Evolutionary conservation across 1,140 invertebrate species (phyloP).

Genomic region (Drosophila oshimai): DNA sequence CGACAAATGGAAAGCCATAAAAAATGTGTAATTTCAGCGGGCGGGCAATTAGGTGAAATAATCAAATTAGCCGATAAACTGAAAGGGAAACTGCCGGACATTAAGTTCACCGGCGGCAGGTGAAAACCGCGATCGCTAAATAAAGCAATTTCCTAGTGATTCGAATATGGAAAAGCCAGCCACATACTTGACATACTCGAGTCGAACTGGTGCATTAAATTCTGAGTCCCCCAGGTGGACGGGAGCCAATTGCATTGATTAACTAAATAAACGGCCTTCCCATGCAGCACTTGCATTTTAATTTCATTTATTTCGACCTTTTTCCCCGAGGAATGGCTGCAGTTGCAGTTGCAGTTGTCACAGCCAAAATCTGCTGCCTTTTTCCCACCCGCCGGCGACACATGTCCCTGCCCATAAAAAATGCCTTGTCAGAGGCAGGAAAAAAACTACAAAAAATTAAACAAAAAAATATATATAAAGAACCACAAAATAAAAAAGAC

Average conservation of each 20-base stretch:
- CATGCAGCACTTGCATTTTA: constrained; percentile 35
- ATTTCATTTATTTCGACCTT: constrained; percentile 35
- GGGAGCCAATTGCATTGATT: constrained; percentile 67
- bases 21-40: constrained; percentile 48
- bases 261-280: constrained; percentile 72
- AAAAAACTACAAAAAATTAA: constrained; percentile 6
- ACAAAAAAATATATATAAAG: constrained; percentile 11
- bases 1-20: constrained; percentile 35
- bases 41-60: constrained; percentile 59
- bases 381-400: constrained; percentile 34
- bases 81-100: constrained; percentile 23
- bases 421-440: constrained; percentile 25
- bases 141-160: constrained; percentile 68
- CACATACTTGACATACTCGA: constrained; percentile 50
- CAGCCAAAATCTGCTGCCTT: constrained; percentile 58
- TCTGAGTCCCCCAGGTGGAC: constrained; percentile 47
- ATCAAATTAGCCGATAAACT: constrained; percentile 70
- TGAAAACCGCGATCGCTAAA: constrained; percentile 31
- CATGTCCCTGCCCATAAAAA: constrained; percentile 41
- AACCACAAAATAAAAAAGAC: constrained; percentile 48
- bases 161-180: constrained; percentile 40
- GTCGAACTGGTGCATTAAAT: not conserved
- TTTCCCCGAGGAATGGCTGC: constrained; percentile 49
- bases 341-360: constrained; percentile 62
- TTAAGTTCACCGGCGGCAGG: constrained; percentile 34